Percentiles rank a stretch among this genome's conserved stretches.
Evolutionary conservation across 2,888 invertebrate species (phyloP).

Genomic region (Hypolimnas misippus): DNA sequence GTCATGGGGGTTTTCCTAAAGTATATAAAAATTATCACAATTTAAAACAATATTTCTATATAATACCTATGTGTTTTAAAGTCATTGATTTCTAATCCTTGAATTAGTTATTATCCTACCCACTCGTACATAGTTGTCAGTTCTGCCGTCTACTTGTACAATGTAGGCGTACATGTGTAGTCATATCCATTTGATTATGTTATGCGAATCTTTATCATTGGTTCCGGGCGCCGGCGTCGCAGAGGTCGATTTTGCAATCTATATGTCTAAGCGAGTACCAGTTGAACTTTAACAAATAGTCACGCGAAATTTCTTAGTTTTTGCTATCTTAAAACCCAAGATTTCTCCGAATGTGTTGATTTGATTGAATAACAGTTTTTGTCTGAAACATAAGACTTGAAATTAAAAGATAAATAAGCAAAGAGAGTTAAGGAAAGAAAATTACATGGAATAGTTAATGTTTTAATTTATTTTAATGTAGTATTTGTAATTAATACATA

Average conservation of each 20-base stretch:
- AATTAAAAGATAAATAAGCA: neutral
- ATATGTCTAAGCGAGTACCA: slow-evolving; percentile 32
- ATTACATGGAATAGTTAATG: no score
- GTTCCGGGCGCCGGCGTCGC: slow-evolving; percentile 50
- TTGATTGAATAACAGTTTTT: slow-evolving; percentile 1
- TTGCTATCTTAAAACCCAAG: slow-evolving; percentile 14
- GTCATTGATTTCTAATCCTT: neutral
- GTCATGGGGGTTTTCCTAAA: no score
- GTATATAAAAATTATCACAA: no score
- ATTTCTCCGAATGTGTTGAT: neutral
- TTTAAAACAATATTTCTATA: no score
- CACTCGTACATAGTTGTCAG: neutral
- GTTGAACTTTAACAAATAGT: slow-evolving; percentile 38
- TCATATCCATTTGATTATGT: slow-evolving; percentile 45
- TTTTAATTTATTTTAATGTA: no score
- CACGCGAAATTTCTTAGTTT: slow-evolving; percentile 23
- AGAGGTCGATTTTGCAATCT: slow-evolving; percentile 53
- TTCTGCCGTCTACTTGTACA: neutral
- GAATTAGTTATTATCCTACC: neutral
- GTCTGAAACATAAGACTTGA: neutral
- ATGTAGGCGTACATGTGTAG: slow-evolving; percentile 18
- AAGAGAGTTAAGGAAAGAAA: neutral
- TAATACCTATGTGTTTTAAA: no score
- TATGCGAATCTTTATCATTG: slow-evolving; percentile 48
- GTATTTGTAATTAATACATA: no score